Evolutionary conservation across 2,888 invertebrate species (phyloP), one percentile per base, ranked within the genome.

Genomic region (Tenthredo scrophulariae): DNA sequence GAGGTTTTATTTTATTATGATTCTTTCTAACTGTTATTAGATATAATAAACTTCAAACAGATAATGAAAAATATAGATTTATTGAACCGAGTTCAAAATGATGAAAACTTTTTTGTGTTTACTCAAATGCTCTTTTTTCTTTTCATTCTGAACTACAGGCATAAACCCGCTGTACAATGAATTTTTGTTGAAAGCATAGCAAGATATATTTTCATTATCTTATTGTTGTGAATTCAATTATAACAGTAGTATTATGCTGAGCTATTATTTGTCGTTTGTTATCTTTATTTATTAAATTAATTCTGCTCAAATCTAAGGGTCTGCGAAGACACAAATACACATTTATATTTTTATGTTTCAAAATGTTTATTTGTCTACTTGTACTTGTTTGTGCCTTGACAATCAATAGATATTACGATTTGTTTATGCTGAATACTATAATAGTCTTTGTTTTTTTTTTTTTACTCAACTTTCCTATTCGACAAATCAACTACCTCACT

Each of bases 231-330:
- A 46, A 43, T 43, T 22, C 46, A 46, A 26, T 22, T 75, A 46
- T 75, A 75, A 75, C 26, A 43, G 10, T 5, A 18, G 46, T 46
- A 75, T 75, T 43, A 29, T 75, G 4, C 26, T 43, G 2, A 75
- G 22, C 26, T 33, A 46, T 54, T 77, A 29, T 29, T 50, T 50
- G 33, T 77, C 33, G 18, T 54, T 1, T 33, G 54, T 50, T 77
- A 33, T 18, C 33, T 77, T 77, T 77, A 77, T 77, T 77, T 29
- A 77, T 77, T 77, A 33, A 37, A 7, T 40, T 50, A 33, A 50
- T 18, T 54, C 33, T n/a, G 33, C 77, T 77, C 54, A 54, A 77
- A 77, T 50, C n/a, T 18, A 54, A 50, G 6, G n/a, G 10, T 22
- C 2, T 74, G 72, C 22, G 43, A 74, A 50, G 18, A 77, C 54